These are phyloP conservation scores for Etheostoma perlongum DNA, from an alignment of 2,797 vertebrate species.

Conservation along the genomic window DNA sequence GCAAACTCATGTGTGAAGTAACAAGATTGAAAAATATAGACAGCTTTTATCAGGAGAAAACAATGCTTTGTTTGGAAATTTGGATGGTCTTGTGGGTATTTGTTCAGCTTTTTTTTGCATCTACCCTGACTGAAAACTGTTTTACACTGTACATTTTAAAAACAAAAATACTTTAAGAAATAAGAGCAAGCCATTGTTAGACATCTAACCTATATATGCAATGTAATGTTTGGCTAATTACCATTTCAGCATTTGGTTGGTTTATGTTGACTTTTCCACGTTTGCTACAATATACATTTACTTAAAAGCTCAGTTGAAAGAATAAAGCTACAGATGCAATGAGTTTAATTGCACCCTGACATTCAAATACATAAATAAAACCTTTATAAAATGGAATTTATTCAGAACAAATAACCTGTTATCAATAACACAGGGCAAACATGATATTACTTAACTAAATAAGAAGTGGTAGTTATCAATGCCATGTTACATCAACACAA, in stretches of 20 bases:
- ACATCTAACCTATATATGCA: not conserved
- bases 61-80: not conserved
- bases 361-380: not conserved
- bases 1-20: not conserved
- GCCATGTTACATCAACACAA: not conserved
- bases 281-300: not conserved
- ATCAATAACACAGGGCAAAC: not conserved
- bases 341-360: not conserved
- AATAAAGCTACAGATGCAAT: not conserved
- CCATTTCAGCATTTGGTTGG: not conserved
- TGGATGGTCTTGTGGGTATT: not conserved
- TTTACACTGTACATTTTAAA: not conserved
- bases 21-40: constrained; percentile 2
- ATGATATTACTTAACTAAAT: not conserved
- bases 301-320: not conserved
- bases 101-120: not conserved
- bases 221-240: not conserved
- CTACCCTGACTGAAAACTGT: not conserved
- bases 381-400: not conserved
- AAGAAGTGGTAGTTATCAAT: not conserved
- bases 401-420: not conserved
- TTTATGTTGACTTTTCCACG: not conserved
- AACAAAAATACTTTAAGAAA: not conserved
- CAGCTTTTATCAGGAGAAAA: not conserved
- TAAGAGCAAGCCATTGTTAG: not conserved